Percentiles rank a stretch among this genome's conserved stretches.
phyloP scores from a whole-genome alignment of 2,113 vertebrate species.

The Danionella cerebrum region DNA sequence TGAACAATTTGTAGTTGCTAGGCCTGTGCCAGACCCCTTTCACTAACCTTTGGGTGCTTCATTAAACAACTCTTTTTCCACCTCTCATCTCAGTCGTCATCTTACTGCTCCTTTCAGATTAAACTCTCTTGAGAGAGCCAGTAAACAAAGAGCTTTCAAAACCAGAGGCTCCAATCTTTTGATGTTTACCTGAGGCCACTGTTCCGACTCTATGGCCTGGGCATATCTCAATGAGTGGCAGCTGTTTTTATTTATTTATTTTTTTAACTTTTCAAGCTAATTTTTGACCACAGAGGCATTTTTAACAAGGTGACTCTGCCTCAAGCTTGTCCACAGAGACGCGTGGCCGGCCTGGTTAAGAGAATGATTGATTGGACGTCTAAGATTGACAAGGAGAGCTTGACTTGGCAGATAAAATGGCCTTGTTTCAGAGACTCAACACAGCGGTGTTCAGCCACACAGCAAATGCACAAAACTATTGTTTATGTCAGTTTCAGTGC shows the following conservation, averaged over 20 bases:
- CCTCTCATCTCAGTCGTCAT: neutral
- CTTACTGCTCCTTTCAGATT: neutral
- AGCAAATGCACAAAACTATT: slow-evolving; percentile 46
- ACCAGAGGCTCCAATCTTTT: neutral
- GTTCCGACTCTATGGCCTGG: neutral
- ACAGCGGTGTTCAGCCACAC: slow-evolving; percentile 35
- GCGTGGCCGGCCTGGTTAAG: neutral
- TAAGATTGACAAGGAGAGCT: slow-evolving; percentile 14
- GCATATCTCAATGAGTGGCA: neutral
- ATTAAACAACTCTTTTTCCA: neutral
- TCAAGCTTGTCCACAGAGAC: slow-evolving; percentile 1
- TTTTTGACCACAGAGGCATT: neutral
- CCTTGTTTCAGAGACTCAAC: slow-evolving; percentile 27
- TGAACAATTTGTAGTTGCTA: too few relatives aligned
- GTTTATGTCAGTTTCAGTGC: too few relatives aligned
- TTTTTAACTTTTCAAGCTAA: neutral
- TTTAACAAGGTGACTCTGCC: slow-evolving; percentile 1
- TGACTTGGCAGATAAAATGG: slow-evolving; percentile 41
- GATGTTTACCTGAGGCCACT: neutral
- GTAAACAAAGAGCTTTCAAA: neutral
- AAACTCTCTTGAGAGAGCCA: neutral
- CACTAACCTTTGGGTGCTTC: neutral
- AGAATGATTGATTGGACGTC: neutral
- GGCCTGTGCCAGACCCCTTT: neutral
- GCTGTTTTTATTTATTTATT: neutral